Evolutionary conservation across 2,797 vertebrate species (phyloP).

Genomic region (Galaxias olidus): DNA sequence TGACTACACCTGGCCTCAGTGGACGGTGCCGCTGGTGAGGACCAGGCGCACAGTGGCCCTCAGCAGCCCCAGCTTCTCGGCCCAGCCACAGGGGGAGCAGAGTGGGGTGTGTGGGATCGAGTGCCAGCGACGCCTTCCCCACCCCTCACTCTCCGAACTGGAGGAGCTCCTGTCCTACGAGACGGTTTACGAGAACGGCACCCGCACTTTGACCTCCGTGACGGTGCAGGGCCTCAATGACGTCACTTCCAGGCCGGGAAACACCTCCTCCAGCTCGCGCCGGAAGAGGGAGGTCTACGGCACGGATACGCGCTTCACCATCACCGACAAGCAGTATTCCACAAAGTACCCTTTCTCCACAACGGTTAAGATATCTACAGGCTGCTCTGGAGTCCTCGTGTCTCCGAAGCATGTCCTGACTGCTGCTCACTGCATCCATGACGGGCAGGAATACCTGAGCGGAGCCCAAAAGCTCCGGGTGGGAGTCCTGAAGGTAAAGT

Average conservation of each 20-base stretch:
- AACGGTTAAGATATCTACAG: conserved; percentile 93
- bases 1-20: conserved; percentile 87
- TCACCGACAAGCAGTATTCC: conserved; percentile 86
- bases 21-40: conserved; percentile 85
- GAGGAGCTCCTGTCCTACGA: conserved; percentile 92
- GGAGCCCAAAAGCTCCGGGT: conserved; percentile 88
- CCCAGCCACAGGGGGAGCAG: conserved; percentile 72
- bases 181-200: conserved; percentile 92
- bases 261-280: conserved; percentile 60
- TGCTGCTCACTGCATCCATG: conserved; percentile 93
- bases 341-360: conserved; percentile 93
- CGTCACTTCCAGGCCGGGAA: conserved; percentile 36
- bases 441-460: conserved; percentile 88
- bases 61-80: conserved; percentile 81
- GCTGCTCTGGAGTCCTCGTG: conserved; percentile 91
- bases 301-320: conserved; percentile 93
- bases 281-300: conserved; percentile 90
- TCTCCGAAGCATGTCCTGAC: conserved; percentile 92
- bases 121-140: conserved; percentile 82
- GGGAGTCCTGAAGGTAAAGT: conserved; percentile 86
- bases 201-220: conserved; percentile 84
- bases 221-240: conserved; percentile 65
- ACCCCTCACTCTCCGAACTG: conserved; percentile 80
- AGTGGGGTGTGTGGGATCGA: conserved; percentile 89
- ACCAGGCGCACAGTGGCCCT: conserved; percentile 83